Percentiles rank a stretch among this genome's conserved stretches.
phyloP scores from a whole-genome alignment of 2,113 vertebrate species.

The Engraulis encrasicolus region DNA sequence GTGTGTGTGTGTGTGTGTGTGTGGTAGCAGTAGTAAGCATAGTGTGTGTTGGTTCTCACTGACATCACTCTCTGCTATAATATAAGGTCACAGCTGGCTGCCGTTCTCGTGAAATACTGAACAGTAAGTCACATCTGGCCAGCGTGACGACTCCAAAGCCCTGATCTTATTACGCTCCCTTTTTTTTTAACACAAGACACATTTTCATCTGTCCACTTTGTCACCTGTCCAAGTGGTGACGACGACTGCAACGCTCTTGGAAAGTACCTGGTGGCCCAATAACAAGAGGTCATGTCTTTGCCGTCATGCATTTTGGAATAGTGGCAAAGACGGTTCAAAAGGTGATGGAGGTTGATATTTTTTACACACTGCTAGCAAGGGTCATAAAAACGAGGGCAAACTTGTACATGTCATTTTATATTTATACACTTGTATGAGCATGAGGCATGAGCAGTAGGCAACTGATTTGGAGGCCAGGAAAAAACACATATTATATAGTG shows the following conservation, averaged over 20 bases:
- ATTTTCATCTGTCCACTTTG: neutral
- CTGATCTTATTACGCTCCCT: neutral
- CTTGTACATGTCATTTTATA: no score
- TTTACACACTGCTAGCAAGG: no score
- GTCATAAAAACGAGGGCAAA: no score
- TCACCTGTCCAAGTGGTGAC: neutral
- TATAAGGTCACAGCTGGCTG: conserved; percentile 20
- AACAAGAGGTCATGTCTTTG: neutral
- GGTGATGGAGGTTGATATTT: no score
- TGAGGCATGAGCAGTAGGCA: no score
- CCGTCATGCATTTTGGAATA: no score
- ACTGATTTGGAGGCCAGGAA: no score
- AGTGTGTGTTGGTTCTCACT: neutral
- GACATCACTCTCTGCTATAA: conserved; percentile 14
- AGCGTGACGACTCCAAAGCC: neutral
- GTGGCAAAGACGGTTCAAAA: no score
- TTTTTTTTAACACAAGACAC: neutral
- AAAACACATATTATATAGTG: no score
- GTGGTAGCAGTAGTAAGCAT: no score
- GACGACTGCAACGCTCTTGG: neutral
- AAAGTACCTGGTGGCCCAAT: neutral
- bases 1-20: neutral
- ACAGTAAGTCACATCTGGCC: conserved; percentile 12
- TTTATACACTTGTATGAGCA: no score
- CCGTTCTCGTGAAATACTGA: neutral